Evolutionary conservation across 2,797 vertebrate species (phyloP), one percentile per base, ranked within the genome.

Genomic region (Enteromius treurensis): DNA sequence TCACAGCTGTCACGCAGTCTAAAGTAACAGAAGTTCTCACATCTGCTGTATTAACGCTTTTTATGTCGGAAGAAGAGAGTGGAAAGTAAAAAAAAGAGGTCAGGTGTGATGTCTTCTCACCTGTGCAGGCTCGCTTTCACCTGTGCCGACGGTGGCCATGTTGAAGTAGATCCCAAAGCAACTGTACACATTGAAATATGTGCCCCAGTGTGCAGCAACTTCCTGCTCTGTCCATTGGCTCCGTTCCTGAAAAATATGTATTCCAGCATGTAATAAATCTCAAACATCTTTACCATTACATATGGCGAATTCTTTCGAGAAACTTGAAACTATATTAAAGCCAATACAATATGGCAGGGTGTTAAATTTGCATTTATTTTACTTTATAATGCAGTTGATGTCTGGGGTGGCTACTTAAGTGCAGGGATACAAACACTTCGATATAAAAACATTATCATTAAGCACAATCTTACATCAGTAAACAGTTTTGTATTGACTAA

Each of bases 81-180:
- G 34, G 29, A 60, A 7, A 58, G 67, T 69, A 17, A 40, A 58
- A 1, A 42, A 49, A 58, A 65, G 8, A 7, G 26, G 15, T 49
- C 65, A 69, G 49, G 15, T 19, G n/a, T 15, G 8, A 19, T 32
- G 40, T 37, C 0, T 42, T 14, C 89, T 90, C 84, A 90, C 89
- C 89, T 90, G 89, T 77, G n/a, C 55, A 34, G 74, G 68, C 40
- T 82, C 79, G 67, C 29, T 77, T 85, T 88, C 88, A 88, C 89
- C 89, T 90, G 88, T 53, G 79, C 47, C 42, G 10, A 70, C 26
- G 87, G 89, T 88, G 88, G 89, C 89, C 89, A 90, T 90, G 88
- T 89, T 89, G 88, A 79, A 81, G 37, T 75, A 65, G 7, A 70
- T 60, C 68, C 53, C 34, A 23, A 14, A 53, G 49, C 67, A 42